Base-by-base conservation (phyloP, 2,888 invertebrate genomes). In the Acronicta aceris region DNA sequence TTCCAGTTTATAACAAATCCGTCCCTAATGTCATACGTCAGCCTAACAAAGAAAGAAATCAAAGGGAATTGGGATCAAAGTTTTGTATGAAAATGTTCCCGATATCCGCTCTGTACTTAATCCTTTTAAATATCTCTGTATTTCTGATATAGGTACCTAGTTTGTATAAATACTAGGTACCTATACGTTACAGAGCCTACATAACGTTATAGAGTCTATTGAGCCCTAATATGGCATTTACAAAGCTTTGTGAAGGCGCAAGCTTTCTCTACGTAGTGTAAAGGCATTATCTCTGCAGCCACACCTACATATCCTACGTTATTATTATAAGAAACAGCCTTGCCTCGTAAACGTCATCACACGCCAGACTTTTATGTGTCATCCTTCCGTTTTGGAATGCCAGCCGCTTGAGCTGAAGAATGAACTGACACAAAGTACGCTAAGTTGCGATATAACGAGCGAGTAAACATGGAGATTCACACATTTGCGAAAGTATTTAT, bases 331-430 rank as follows among this genome's bases (percentile, higher is more conserved):
- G 60, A 67, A 76, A 67, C 68, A 71, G 63, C 78, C 91, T 87
- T 90, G 89, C 91, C 89, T 88, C 79, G 78, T 81, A 70, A 88
- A 88, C 48, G 82, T 85, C 86, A 86, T 81, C 76, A 83, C 62
- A 74, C 86, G 80, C 89, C 89, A 87, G 80, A 83, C 81, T 70
- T 74, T 90, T 86, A 84, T 80, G 66, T 87, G 91, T 91, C 89
- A 91, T 88, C 89, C 90, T 59, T 91, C 89, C 57, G 85, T 68
- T 81, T 86, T 90, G 62, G 86, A 83, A 78, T 87, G 85, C 91
- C 90, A 89, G 53, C 88, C 87, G 54, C 89, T 79, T 55, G 90
- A 85, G 73, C 86, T 88, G 88, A 91, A 90, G 88, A 91, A 90
- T 17, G 89, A 90, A 82, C 91, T 90, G 80, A 81, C 65, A 84